These are phyloP conservation scores for Standfussiana lucernea DNA, from an alignment of 2,888 invertebrate species.

Conservation along the genomic window DNA sequence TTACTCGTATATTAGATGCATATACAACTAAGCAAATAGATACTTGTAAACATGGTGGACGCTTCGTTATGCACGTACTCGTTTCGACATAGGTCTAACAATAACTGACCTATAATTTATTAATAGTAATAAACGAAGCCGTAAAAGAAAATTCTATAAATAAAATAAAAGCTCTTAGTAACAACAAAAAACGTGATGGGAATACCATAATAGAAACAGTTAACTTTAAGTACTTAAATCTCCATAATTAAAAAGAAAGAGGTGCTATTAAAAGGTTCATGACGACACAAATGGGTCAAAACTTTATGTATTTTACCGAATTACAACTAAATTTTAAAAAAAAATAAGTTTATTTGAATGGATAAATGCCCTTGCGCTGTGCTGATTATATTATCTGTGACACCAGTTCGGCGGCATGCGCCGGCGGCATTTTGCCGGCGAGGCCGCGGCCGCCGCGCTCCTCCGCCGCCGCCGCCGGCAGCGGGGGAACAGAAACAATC, in stretches of 20 bases:
- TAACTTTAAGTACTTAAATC: constrained; percentile 12
- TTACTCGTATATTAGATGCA: too few species aligned
- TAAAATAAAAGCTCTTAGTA: constrained; percentile 9
- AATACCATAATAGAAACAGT: constrained; percentile 20
- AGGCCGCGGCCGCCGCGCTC: too few species aligned
- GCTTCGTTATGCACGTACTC: background rate
- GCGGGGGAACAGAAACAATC: too few species aligned
- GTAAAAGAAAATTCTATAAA: background rate
- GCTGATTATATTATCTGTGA: too few species aligned
- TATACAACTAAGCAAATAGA: background rate
- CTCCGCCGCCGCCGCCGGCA: too few species aligned
- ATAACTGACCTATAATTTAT: background rate
- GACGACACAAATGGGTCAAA: background rate
- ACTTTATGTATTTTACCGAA: background rate
- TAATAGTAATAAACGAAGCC: background rate
- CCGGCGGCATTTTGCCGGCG: too few species aligned
- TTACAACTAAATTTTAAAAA: background rate
- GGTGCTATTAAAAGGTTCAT: constrained; percentile 2
- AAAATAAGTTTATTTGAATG: background rate
- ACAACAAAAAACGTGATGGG: constrained; percentile 10
- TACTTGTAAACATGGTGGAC: background rate
- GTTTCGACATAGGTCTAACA: background rate
- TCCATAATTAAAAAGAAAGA: constrained; percentile 19
- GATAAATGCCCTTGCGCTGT: background rate
- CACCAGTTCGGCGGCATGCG: too few species aligned